Evolutionary conservation across 2,888 invertebrate species (phyloP), one percentile per base, ranked within the genome.

Genomic region (Trissolcus brochymenae): DNA sequence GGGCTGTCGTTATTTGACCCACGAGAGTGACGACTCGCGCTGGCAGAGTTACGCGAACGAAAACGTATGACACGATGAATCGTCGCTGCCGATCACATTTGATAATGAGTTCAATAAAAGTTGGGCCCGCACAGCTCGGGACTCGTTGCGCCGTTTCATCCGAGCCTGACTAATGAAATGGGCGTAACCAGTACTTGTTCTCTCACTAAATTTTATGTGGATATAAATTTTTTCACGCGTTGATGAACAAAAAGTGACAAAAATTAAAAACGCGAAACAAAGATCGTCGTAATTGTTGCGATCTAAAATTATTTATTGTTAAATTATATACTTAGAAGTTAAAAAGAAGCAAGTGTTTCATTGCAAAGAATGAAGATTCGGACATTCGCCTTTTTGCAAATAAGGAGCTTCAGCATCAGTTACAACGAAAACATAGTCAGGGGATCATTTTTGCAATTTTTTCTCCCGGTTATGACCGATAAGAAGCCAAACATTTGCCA

Each of bases 11-110:
- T 98, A 96, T 90, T 91, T 98, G 80, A 97, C 97, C 6, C 97
- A 97, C 82, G 96, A 97, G 88, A 95, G 96, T 29, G 97, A 98
- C 87, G 98, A 98, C 88, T 93, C 94, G n/a, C 92, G 97, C 81
- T 98, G 97, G 97, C 93, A 93, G 82, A 90, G 91, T 19, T 87
- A 90, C 72, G 84, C 83, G 40, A 79, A 82, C 65, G 84, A 87
- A 78, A 81, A 86, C 9, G 85, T 85, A 87, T 89, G 89, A 89
- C 89, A 88, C 81, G 83, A 82, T 76, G 67, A 67, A n/a, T 43
- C 57, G 40, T 60, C 83, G 76, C 82, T 86, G 79, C 82, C 77
- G 40, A 66, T 35, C 35, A 11, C 11, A 19, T 17, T 86, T 78
- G 86, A 86, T 65, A 71, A 29, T 14, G 66, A 78, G 41, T 68